Evolutionary conservation across 2,113 vertebrate genomes (phyloP).

Genomic region (Lucifuga dentata): DNA sequence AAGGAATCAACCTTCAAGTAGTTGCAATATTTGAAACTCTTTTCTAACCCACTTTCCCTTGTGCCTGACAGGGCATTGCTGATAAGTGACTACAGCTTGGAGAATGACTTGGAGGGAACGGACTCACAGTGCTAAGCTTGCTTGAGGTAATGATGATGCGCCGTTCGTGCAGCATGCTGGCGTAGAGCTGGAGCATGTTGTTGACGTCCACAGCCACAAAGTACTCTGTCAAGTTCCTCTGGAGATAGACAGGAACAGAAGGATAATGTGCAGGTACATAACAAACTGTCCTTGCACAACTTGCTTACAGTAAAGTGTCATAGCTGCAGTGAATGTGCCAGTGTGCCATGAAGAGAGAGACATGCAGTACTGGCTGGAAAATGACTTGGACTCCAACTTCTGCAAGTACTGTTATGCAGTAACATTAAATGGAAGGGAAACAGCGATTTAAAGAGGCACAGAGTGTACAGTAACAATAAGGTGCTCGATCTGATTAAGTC

Average conservation of each 20-base stretch:
- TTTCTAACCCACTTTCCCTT: conserved; percentile 4
- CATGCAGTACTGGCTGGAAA: background rate
- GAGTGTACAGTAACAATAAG: no score
- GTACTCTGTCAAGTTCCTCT: conserved; percentile 99
- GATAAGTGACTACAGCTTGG: conserved; percentile 20
- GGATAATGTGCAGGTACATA: conserved; percentile 50
- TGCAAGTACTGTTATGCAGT: background rate
- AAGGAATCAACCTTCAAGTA: background rate
- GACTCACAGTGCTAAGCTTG: conserved; percentile 99
- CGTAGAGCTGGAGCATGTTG: conserved; percentile 97
- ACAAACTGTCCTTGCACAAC: conserved; percentile 60
- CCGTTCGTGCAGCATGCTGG: conserved; percentile 96
- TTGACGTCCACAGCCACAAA: conserved; percentile 98
- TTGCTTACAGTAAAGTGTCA: conserved; percentile 46
- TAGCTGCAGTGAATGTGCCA: conserved; percentile 35
- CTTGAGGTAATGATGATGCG: conserved; percentile 96
- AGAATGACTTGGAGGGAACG: conserved; percentile 38
- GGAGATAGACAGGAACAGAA: conserved; percentile 71
- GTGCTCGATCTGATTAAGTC: background rate
- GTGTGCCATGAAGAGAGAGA: conserved; percentile 40
- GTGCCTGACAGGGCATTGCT: conserved; percentile 24
- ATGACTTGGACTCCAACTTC: no score
- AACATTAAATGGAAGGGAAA: background rate
- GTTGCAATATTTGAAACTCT: background rate
- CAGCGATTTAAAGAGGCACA: background rate